A percentile compares a stretch with the other conserved stretches of the same genome.
Conservation (phyloP, 2,797 vertebrate species). For the Pteronotus mesoamericanus region DNA sequence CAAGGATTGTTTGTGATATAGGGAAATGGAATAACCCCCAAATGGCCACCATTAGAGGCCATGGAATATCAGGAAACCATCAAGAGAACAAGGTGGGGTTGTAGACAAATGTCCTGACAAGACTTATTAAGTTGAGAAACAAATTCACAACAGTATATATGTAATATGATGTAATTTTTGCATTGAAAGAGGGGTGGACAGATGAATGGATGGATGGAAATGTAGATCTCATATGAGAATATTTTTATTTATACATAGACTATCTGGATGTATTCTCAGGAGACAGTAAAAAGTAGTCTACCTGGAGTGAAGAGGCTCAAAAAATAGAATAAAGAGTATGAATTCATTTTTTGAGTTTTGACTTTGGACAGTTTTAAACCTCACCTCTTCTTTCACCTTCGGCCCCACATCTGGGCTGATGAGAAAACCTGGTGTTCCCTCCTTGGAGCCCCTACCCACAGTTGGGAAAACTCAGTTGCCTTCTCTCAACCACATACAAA, state of each 20-base stretch:
- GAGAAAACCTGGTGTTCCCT: neutral
- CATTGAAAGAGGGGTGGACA: neutral
- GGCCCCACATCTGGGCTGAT: neutral
- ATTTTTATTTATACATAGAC: neutral
- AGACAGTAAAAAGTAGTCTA: rapidly evolving
- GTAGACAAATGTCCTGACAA: neutral
- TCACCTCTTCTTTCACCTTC: neutral
- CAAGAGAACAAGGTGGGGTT: neutral
- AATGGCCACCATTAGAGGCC: too few relatives aligned
- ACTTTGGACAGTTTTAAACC: neutral
- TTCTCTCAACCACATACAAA: rapidly evolving
- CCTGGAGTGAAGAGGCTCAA: neutral
- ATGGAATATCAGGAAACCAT: neutral
- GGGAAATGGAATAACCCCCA: neutral
- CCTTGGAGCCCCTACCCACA: too few relatives aligned
- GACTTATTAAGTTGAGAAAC: neutral
- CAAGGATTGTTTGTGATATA: too few relatives aligned
- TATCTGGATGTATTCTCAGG: too few relatives aligned
- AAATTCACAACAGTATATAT: neutral
- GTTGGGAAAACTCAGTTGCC: rapidly evolving
- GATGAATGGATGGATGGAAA: too few relatives aligned
- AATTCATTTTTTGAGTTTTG: neutral
- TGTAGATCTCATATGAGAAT: neutral
- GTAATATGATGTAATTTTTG: rapidly evolving
- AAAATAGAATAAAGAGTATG: too few relatives aligned